Evolutionary conservation across 2,888 invertebrate species (phyloP).

Genomic region (Ormia ochracea): DNA sequence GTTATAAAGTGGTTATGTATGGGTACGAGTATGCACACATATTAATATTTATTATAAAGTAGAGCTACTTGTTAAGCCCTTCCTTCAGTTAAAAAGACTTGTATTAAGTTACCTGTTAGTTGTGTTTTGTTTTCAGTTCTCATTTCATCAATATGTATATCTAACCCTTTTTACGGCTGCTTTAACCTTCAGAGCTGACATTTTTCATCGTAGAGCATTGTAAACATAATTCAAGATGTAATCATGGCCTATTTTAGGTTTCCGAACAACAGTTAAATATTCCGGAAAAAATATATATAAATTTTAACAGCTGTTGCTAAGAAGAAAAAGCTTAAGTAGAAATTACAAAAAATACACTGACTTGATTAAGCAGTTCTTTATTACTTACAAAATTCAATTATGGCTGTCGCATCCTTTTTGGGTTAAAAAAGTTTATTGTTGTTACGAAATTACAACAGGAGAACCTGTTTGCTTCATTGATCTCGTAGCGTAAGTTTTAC

Average conservation of each 20-base stretch:
- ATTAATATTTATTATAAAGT: no score
- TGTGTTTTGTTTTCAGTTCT: slow-evolving; percentile 24
- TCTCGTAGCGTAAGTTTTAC: slow-evolving; percentile 56
- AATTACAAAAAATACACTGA: neutral
- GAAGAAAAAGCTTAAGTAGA: no score
- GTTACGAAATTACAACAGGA: slow-evolving; percentile 7
- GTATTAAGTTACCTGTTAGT: slow-evolving; percentile 44
- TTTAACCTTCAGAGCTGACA: slow-evolving; percentile 48
- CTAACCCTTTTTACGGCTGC: slow-evolving; percentile 51
- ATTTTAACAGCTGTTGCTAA: no score
- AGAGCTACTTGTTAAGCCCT: slow-evolving; percentile 47
- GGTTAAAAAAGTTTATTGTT: slow-evolving; percentile 45
- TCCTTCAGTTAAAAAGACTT: slow-evolving; percentile 48
- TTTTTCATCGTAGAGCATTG: no score
- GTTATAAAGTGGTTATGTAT: no score
- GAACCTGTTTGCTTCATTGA: slow-evolving; percentile 54
- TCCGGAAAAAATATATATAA: no score
- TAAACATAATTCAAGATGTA: no score
- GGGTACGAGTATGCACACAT: no score
- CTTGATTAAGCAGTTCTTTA: no score
- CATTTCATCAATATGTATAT: slow-evolving; percentile 7
- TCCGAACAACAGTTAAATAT: no score
- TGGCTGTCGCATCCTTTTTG: neutral
- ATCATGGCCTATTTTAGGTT: no score
- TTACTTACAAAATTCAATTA: neutral